Evolutionary conservation across 2,113 vertebrate genomes (phyloP).

Genomic region (Ptyas mucosa): DNA sequence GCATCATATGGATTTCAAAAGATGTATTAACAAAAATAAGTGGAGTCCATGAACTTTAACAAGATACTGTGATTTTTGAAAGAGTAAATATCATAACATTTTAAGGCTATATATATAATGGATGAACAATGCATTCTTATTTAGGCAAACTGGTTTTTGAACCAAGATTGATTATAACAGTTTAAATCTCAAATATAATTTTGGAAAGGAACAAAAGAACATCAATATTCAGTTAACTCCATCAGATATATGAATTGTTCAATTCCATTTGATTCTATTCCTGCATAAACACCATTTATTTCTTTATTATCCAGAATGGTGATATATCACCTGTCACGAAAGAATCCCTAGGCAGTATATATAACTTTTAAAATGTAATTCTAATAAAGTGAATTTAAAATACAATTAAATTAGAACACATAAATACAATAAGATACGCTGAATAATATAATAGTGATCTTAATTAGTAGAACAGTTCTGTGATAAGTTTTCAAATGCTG

Average conservation of each 20-base stretch:
- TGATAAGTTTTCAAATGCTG: background rate
- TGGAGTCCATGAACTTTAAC: background rate
- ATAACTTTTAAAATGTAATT: background rate
- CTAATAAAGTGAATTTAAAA: background rate
- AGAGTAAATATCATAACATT: background rate
- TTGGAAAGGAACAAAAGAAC: background rate
- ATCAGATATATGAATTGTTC: slow-evolving; percentile 21
- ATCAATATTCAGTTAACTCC: background rate
- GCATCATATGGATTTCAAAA: background rate
- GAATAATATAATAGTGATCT: background rate
- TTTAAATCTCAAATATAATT: background rate
- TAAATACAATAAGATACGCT: background rate
- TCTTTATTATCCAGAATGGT: background rate
- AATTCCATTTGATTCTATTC: slow-evolving; percentile 27
- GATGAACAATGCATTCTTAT: background rate
- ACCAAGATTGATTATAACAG: background rate
- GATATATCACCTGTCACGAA: background rate
- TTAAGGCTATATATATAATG: background rate
- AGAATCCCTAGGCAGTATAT: background rate
- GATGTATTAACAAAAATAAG: background rate
- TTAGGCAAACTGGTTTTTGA: background rate
- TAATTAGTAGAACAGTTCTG: background rate
- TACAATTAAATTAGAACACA: background rate
- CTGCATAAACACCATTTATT: slow-evolving; percentile 1
- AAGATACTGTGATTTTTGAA: background rate